Evolutionary conservation across 2,113 vertebrate species (phyloP).

Genomic region (Isichthys henryi): DNA sequence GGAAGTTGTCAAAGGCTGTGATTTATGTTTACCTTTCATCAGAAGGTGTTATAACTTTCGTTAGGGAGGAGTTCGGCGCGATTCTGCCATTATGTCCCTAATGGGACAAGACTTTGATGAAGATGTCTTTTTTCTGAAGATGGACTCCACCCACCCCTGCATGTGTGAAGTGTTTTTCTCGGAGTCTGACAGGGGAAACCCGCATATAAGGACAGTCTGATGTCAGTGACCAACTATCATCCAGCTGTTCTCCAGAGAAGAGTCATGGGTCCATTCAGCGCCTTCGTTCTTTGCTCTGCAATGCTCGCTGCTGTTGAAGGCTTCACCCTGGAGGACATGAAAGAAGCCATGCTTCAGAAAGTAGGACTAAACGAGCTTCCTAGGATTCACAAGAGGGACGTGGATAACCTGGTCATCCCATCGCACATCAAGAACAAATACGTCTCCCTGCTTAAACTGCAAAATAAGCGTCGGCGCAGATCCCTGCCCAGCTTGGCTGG

Average conservation of each 20-base stretch:
- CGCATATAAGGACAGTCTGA: slow-evolving; percentile 52
- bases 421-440: slow-evolving; percentile 72
- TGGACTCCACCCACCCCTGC: slow-evolving; percentile 58
- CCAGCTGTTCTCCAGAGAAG: slow-evolving; percentile 40
- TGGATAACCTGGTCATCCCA: slow-evolving; percentile 72
- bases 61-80: slow-evolving; percentile 42
- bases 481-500: slow-evolving; percentile 76
- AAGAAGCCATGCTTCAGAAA: slow-evolving; percentile 66
- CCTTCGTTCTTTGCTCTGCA: slow-evolving; percentile 51
- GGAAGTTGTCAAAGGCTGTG: background rate
- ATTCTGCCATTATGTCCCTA: slow-evolving; percentile 52
- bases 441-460: slow-evolving; percentile 70
- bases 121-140: slow-evolving; percentile 59
- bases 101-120: slow-evolving; percentile 61
- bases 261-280: slow-evolving; percentile 40
- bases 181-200: slow-evolving; percentile 37
- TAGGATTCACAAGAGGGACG: slow-evolving; percentile 66
- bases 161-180: slow-evolving; percentile 71
- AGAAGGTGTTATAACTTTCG: slow-evolving; percentile 17
- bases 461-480: slow-evolving; percentile 70
- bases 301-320: background rate
- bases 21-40: slow-evolving; percentile 1
- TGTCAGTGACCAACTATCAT: slow-evolving; percentile 23
- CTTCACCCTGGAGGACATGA: slow-evolving; percentile 61
- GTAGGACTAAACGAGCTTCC: slow-evolving; percentile 72